Base-by-base conservation (phyloP, 2,113 vertebrate genomes). In the Apteryx owenii region DNA sequence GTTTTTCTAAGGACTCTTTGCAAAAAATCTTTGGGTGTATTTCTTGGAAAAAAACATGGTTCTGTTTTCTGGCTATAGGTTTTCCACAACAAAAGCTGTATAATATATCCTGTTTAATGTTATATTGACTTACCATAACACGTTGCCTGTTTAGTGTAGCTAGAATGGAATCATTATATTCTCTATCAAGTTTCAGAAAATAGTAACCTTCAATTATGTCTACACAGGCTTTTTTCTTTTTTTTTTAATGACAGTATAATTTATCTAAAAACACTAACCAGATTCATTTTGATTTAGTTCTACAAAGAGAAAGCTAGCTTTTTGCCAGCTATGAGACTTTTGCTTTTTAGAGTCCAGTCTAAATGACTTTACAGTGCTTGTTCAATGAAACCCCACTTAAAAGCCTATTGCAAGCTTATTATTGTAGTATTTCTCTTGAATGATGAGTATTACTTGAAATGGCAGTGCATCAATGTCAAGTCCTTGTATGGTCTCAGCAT, bases 211-310 rank as follows among this genome's bases (percentile, higher is more conserved):
- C 96, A 97, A 97, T 98, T 97, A 97, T 96, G 95, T 80, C 96
- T 92, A 96, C 96, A 88, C 96, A 97, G 96, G 78, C 92, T 95
- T 98, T 90, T 95, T 98, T 36, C 36, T 36, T 85, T 95, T 98
- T 95, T 98, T 96, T 85, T 77, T 95, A 93, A 98, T 98, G 97
- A 98, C 97, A 97, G 97, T 98, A 97, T 98, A 97, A 98, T 97
- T 98, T 94, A 96, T 98, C 95, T 96, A 96, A 90, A 88, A 97
- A 98, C 95, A 97, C 86, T 97, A 97, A 97, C 86, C 97, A 98
- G 98, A 88, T 97, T 97, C 70, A 46, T 94, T 90, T 94, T 98
- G 66, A 70, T 89, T 94, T 89, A 93, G 65, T 91, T 96, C 82
- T 94, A 68, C 76, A 91, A 76, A 91, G 80, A 87, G 33, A 80